These are phyloP conservation scores for Philopedon plagiatum DNA, from an alignment of 2,888 invertebrate genomes.

Conservation along the genomic window DNA sequence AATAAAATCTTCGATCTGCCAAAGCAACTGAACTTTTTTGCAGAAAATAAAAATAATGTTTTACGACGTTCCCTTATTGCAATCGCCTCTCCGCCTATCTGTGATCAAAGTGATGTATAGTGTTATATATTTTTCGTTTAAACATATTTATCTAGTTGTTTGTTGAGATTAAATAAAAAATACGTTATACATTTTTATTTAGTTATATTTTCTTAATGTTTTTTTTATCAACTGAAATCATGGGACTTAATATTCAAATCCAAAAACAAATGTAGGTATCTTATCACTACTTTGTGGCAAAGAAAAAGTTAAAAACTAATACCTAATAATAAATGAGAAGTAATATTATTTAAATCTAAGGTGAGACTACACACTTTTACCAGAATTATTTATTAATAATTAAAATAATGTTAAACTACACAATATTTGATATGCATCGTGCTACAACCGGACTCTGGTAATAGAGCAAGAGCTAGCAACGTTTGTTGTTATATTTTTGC, in stretches of 20 bases:
- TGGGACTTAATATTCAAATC: background rate
- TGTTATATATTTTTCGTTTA: too few relatives aligned
- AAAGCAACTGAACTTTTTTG: too few relatives aligned
- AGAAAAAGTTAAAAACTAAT: slow-evolving; percentile 5
- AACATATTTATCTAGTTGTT: too few relatives aligned
- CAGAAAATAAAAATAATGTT: too few relatives aligned
- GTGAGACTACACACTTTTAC: slow-evolving; percentile 37
- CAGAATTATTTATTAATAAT: slow-evolving; percentile 40
- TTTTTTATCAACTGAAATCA: background rate
- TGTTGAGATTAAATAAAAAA: too few relatives aligned
- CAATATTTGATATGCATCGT: slow-evolving; percentile 20
- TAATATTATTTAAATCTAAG: slow-evolving; percentile 27
- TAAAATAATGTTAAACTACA: slow-evolving; percentile 14
- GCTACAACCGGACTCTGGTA: background rate
- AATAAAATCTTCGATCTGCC: too few relatives aligned
- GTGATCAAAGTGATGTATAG: background rate
- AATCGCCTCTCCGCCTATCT: too few relatives aligned
- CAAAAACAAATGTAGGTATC: slow-evolving; percentile 16
- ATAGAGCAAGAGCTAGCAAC: too few relatives aligned
- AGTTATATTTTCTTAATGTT: too few relatives aligned
- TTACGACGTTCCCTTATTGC: too few relatives aligned
- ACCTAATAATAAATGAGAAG: slow-evolving; percentile 30
- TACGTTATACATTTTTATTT: too few relatives aligned
- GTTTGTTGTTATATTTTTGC: too few relatives aligned
- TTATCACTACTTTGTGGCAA: slow-evolving; percentile 16